A percentile compares a stretch with the other conserved stretches of the same genome.
These are phyloP conservation scores for Diaprepes abbreviatus DNA, from an alignment of 2,888 invertebrate genomes.

Conservation along the genomic window DNA sequence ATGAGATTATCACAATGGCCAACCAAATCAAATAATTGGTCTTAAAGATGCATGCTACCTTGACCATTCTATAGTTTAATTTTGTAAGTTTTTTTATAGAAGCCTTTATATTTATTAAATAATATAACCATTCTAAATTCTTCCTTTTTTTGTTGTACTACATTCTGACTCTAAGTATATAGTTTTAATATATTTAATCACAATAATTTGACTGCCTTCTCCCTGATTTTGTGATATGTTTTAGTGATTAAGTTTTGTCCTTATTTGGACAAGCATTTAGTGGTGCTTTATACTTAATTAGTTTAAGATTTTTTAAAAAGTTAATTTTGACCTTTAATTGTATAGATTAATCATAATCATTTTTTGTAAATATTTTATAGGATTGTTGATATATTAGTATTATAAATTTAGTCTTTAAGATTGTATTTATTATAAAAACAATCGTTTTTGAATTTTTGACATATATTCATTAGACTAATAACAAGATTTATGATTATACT, in stretches of 20 bases:
- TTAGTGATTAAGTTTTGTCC: constrained; percentile 49
- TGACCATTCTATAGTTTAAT: too few relatives aligned
- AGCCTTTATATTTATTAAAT: too few relatives aligned
- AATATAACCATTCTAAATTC: too few relatives aligned
- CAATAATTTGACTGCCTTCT: constrained; percentile 50
- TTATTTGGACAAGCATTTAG: constrained; percentile 45
- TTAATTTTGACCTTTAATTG: constrained; percentile 13
- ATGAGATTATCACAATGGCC: too few relatives aligned
- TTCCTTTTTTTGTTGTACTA: neutral
- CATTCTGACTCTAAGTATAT: neutral
- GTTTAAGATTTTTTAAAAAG: constrained; percentile 3
- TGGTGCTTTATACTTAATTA: constrained; percentile 51
- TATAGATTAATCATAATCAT: constrained; percentile 15
- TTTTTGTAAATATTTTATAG: constrained; percentile 19
- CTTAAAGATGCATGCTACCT: too few relatives aligned
- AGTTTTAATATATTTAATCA: constrained; percentile 8
- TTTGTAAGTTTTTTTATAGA: neutral
- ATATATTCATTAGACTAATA: too few relatives aligned
- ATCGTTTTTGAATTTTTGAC: neutral
- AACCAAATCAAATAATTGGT: too few relatives aligned
- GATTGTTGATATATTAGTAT: constrained; percentile 17
- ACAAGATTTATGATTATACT: too few relatives aligned
- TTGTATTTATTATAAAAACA: constrained; percentile 7
- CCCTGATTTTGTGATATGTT: constrained; percentile 53
- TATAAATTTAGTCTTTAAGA: constrained; percentile 10